Evolutionary conservation across 2,888 invertebrate genomes (phyloP).

Genomic region (Heteropelma amictum): DNA sequence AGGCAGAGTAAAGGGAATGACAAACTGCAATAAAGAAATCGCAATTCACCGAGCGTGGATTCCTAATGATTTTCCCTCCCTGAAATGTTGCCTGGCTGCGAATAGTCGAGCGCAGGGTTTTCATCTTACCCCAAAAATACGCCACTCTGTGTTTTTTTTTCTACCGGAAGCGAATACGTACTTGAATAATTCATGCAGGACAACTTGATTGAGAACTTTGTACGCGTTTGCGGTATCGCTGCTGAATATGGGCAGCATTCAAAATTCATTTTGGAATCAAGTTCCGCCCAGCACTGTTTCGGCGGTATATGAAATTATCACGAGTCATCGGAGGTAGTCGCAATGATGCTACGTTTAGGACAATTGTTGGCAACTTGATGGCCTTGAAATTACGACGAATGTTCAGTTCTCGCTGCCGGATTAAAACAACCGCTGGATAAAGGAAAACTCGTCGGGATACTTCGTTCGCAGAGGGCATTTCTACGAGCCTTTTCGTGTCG

Average conservation of each 20-base stretch:
- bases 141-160: constrained; percentile 23
- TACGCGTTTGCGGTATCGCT: too few species aligned
- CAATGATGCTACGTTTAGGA: too few species aligned
- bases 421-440: neutral
- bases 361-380: neutral
- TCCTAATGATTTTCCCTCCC: constrained; percentile 35
- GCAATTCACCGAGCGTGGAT: constrained; percentile 64
- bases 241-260: too few species aligned
- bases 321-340: too few species aligned
- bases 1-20: constrained; percentile 9
- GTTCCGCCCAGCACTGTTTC: too few species aligned
- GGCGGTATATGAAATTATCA: too few species aligned
- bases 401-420: neutral
- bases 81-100: neutral
- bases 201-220: too few species aligned
- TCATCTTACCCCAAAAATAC: neutral
- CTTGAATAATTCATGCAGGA: neutral
- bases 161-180: constrained; percentile 2
- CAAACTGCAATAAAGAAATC: constrained; percentile 70
- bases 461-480: constrained; percentile 10
- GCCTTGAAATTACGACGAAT: neutral
- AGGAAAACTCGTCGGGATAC: neutral
- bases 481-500: constrained; percentile 24
- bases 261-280: too few species aligned
- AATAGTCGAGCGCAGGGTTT: constrained; percentile 13